A percentile compares a stretch with the other conserved stretches of the same genome.
These are phyloP conservation scores for Trichogramma dendrolimi DNA, from an alignment of 2,888 invertebrate species.

Conservation along the genomic window DNA sequence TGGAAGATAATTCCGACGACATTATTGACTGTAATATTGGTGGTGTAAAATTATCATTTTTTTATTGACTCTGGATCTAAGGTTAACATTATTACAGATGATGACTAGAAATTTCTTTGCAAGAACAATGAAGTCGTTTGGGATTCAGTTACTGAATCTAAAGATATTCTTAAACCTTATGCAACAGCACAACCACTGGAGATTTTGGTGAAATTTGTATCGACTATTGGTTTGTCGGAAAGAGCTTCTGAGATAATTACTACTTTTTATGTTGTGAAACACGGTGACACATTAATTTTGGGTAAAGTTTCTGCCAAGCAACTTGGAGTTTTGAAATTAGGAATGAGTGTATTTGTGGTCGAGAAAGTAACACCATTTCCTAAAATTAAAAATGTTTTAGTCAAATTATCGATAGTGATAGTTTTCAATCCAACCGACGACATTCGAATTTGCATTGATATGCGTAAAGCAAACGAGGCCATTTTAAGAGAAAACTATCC, in stretches of 20 bases:
- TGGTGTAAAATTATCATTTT: conserved; percentile 28
- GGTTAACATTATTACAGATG: conserved; percentile 30
- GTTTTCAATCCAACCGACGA: background rate
- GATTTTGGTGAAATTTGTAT: conserved; percentile 3
- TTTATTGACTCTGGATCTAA: conserved; percentile 33
- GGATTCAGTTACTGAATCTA: background rate
- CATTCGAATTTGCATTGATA: conserved; percentile 29
- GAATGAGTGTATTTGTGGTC: conserved; percentile 11
- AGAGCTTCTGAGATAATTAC: conserved; percentile 14
- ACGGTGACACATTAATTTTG: conserved; percentile 24
- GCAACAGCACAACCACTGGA: background rate
- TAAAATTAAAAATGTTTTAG: conserved; percentile 38
- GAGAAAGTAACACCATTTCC: conserved; percentile 17
- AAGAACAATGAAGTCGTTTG: background rate
- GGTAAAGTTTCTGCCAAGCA: conserved; percentile 30
- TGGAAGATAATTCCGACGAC: background rate
- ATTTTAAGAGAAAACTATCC: conserved; percentile 23
- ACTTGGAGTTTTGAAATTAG: conserved; percentile 31
- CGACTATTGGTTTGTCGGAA: conserved; percentile 10
- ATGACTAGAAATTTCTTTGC: conserved; percentile 25
- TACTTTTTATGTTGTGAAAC: conserved; percentile 28
- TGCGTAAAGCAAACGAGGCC: conserved; percentile 7
- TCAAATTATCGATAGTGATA: conserved; percentile 33
- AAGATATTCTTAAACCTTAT: background rate
- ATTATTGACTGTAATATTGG: conserved; percentile 25